Evolutionary conservation across 2,113 vertebrate genomes (phyloP).

Genomic region (Petrocephalus zakoni): DNA sequence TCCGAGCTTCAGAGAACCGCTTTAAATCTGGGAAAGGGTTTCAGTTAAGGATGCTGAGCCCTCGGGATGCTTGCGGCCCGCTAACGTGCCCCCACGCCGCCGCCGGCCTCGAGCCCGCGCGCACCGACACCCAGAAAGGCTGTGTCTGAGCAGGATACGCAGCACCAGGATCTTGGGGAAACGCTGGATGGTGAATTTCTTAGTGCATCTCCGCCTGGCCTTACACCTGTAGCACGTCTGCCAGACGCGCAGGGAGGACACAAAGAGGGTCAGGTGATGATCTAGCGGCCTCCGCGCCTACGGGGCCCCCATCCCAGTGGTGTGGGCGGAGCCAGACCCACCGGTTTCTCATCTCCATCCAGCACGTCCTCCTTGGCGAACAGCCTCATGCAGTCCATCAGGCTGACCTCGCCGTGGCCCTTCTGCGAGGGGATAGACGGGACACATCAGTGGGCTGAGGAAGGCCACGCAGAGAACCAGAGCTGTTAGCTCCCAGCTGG

Average conservation of each 20-base stretch:
- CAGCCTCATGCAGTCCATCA: slow-evolving; percentile 93
- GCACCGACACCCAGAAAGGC: too few relatives aligned
- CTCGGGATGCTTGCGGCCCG: neutral
- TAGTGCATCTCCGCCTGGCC: slow-evolving; percentile 86
- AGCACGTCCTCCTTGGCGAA: slow-evolving; percentile 98
- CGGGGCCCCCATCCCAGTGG: neutral
- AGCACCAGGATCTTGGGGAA: slow-evolving; percentile 97
- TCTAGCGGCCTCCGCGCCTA: neutral
- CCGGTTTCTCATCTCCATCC: slow-evolving; percentile 94
- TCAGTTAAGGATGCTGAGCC: slow-evolving; percentile 63
- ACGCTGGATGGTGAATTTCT: slow-evolving; percentile 96
- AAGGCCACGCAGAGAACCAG: neutral
- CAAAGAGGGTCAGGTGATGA: neutral
- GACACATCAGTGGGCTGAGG: neutral
- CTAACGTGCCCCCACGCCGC: neutral
- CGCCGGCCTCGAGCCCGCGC: neutral
- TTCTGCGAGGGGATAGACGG: slow-evolving; percentile 61
- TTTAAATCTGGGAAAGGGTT: slow-evolving; percentile 75
- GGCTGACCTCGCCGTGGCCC: slow-evolving; percentile 84
- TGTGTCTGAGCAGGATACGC: slow-evolving; percentile 85
- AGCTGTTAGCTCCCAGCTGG: neutral
- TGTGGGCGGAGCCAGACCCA: slow-evolving; percentile 43
- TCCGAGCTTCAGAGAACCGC: slow-evolving; percentile 88
- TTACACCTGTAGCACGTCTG: slow-evolving; percentile 94
- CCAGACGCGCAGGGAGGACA: neutral